Conservation (phyloP, 2,888 invertebrate species). For the Nymphalis polychloros region DNA sequence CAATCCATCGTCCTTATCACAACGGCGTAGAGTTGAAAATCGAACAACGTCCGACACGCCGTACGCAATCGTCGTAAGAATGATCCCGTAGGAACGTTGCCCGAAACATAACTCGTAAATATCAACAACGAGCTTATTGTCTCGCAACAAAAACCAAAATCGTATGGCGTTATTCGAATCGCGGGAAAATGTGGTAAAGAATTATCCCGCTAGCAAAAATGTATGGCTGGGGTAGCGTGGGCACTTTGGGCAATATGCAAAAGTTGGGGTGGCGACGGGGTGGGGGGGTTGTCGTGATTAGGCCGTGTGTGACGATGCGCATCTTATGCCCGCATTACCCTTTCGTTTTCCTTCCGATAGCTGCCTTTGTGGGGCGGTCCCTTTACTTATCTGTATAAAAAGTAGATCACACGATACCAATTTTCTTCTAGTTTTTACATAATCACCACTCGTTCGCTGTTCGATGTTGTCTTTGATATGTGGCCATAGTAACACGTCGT, state of each 20-base stretch:
- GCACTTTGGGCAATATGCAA: slow-evolving; percentile 81
- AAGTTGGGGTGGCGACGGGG: slow-evolving; percentile 63
- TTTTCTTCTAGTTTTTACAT: slow-evolving; percentile 59
- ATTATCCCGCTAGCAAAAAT: slow-evolving; percentile 59
- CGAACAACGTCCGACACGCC: slow-evolving; percentile 32
- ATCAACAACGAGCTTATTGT: slow-evolving; percentile 41
- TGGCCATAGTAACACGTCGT: not conserved
- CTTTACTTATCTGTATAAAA: slow-evolving; percentile 66
- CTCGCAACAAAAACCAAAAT: slow-evolving; percentile 47
- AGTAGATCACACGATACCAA: slow-evolving; percentile 71
- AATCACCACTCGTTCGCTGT: slow-evolving; percentile 40
- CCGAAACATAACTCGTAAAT: slow-evolving; percentile 38
- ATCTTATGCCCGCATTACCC: slow-evolving; percentile 82
- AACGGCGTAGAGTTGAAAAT: slow-evolving; percentile 44
- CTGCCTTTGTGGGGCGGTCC: slow-evolving; percentile 71
- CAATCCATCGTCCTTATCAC: slow-evolving; percentile 39
- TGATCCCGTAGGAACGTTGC: slow-evolving; percentile 42
- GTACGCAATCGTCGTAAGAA: slow-evolving; percentile 42
- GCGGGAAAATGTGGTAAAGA: slow-evolving; percentile 48
- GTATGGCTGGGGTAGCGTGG: slow-evolving; percentile 64
- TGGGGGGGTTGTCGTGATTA: slow-evolving; percentile 69
- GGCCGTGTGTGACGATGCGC: slow-evolving; percentile 82
- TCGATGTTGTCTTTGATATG: slow-evolving; percentile 41
- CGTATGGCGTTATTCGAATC: slow-evolving; percentile 40
- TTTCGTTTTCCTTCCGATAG: slow-evolving; percentile 81